Evolutionary conservation across 2,888 invertebrate species (phyloP).

Genomic region (Tetanocera ferruginea): DNA sequence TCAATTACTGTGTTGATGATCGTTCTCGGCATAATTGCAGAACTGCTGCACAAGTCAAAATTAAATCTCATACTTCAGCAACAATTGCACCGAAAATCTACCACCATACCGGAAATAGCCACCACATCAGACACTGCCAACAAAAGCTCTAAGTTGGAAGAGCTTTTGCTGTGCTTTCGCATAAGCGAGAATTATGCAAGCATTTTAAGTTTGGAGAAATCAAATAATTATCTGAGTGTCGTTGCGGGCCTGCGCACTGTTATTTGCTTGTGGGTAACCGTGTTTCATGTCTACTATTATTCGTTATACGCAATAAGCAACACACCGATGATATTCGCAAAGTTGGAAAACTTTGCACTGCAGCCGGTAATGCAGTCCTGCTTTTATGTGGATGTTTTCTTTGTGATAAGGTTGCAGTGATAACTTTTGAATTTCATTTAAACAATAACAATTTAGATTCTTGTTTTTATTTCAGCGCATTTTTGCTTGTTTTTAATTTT

Average conservation of each 20-base stretch:
- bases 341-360: conserved; percentile 53
- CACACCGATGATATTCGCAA: conserved; percentile 57
- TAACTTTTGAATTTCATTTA: not conserved
- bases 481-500: conserved; percentile 59
- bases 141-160: conserved; percentile 48
- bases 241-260: conserved; percentile 60
- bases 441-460: not conserved
- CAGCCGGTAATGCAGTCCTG: conserved; percentile 60
- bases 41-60: conserved; percentile 49
- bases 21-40: conserved; percentile 51
- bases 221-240: conserved; percentile 51
- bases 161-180: conserved; percentile 58
- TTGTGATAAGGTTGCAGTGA: conserved; percentile 58
- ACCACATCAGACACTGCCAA: not conserved
- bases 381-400: conserved; percentile 63
- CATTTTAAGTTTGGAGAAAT: conserved; percentile 49
- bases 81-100: conserved; percentile 37
- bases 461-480: conserved; percentile 51
- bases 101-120: not conserved
- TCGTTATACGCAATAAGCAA: conserved; percentile 59
- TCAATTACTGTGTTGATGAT: conserved; percentile 42
- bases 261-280: conserved; percentile 61
- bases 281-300: conserved; percentile 62
- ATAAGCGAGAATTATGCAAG: conserved; percentile 53
- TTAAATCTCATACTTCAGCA: conserved; percentile 41